phyloP scores from a whole-genome alignment of 2,888 invertebrate species.

The Sericinus montela region DNA sequence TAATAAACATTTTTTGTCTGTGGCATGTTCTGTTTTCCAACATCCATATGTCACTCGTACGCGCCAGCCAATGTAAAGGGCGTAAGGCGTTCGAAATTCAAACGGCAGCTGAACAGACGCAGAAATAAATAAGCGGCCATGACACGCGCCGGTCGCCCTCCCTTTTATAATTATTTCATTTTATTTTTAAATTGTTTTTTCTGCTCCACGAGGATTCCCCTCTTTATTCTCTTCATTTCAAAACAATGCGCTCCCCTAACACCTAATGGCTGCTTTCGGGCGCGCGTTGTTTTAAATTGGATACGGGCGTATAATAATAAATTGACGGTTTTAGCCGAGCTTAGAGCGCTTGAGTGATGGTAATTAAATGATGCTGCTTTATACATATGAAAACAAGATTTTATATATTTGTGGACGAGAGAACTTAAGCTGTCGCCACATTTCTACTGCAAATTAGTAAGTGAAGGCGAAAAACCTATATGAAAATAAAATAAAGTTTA shows the following conservation, averaged over 20 bases:
- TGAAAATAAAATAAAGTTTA: no score
- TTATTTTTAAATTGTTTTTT: slow-evolving; percentile 80
- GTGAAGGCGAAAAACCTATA: no score
- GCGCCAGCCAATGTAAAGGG: slow-evolving; percentile 31
- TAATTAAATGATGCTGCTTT: slow-evolving; percentile 68
- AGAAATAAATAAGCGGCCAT: slow-evolving; percentile 67
- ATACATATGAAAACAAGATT: slow-evolving; percentile 27
- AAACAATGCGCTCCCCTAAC: slow-evolving; percentile 63
- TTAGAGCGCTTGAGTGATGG: slow-evolving; percentile 69
- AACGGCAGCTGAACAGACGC: slow-evolving; percentile 67
- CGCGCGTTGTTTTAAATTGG: slow-evolving; percentile 78
- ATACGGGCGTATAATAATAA: slow-evolving; percentile 78
- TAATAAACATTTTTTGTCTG: slow-evolving; percentile 26
- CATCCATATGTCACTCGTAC: slow-evolving; percentile 54
- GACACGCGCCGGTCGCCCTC: slow-evolving; percentile 73
- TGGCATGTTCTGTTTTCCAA: slow-evolving; percentile 33
- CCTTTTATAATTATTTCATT: slow-evolving; percentile 76
- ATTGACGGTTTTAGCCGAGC: slow-evolving; percentile 74
- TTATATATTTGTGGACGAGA: no score
- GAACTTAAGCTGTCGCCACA: no score
- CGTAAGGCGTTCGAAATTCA: slow-evolving; percentile 51
- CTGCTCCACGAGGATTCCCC: slow-evolving; percentile 70
- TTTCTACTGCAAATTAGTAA: no score
- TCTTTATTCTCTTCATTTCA: slow-evolving; percentile 56
- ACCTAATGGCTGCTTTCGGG: slow-evolving; percentile 46